Base-by-base conservation (phyloP, 2,113 vertebrate species). In the Cyprinus carpio region DNA sequence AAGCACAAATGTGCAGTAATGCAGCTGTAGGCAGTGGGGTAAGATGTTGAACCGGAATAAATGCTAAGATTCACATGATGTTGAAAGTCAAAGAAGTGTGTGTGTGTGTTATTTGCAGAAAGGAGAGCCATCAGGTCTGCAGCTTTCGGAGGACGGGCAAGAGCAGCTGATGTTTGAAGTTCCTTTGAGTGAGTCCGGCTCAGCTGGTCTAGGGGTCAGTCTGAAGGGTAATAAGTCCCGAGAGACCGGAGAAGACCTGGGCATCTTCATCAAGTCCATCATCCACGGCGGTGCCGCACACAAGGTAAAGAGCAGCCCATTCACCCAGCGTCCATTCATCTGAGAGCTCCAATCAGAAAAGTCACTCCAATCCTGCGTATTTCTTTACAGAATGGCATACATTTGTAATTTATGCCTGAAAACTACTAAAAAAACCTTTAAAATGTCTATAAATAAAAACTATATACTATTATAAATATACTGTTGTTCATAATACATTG, bases 261-360 rank as follows among this genome's bases (percentile, higher is more conserved):
- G 98, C 34, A 99, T 99, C 94, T 99, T 99, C 91, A 98, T 99
- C 93, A 99, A 99, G 92, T 98, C 97, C 3, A 90, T 99, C 90
- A 99, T 99, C 91, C 96, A 98, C 0, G 98, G 98, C 91, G 98
- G 98, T 11, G 98, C 98, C 31, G 98, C 98, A 23, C 95, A 96
- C 89, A 99, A 99, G 98, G 98, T 99, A 85, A 86, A 65, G 31
- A 15, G 40, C n/a, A 15, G 27, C 9, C 10, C 3, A 16, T 49
- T 29, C 7, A n/a, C 9, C 16, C 34, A 1, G 56, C 6, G 2
- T 23, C 29, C 12, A 5, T 15, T 62, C 34, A 27, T 46, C n/a
- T 64, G 12, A 40, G 31, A 46, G 16, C 77, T 64, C 25, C 37
- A 43, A 8, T 75, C 20, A 46, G 16, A 16, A 46, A 74, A 74